Percentiles rank a stretch among this genome's conserved stretches.
phyloP scores from a whole-genome alignment of 2,888 invertebrate genomes.

The Hesperia comma region DNA sequence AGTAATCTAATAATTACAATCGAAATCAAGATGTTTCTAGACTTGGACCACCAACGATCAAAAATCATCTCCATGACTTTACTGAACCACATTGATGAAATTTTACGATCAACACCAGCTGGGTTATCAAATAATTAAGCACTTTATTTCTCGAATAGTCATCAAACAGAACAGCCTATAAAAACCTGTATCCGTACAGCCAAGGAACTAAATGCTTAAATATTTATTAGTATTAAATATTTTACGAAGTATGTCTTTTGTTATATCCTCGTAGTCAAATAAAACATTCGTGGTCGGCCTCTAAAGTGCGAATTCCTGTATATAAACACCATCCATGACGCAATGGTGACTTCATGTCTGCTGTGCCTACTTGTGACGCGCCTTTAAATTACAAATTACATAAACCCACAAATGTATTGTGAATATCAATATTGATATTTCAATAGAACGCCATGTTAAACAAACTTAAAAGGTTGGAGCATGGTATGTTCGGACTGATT shows the following conservation, averaged over 20 bases:
- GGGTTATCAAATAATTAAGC: no score
- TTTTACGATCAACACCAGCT: no score
- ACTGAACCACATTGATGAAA: no score
- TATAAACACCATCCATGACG: slow-evolving; percentile 5
- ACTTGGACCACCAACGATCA: no score
- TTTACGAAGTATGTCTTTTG: background rate
- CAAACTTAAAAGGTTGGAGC: no score
- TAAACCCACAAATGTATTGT: background rate
- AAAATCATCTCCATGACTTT: no score
- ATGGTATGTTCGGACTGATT: no score
- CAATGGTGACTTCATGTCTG: slow-evolving; percentile 19
- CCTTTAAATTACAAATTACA: slow-evolving; percentile 9
- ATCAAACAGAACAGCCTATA: no score
- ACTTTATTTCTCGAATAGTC: no score
- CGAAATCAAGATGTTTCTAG: no score
- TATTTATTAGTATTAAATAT: background rate
- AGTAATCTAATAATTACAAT: no score
- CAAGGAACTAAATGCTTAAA: background rate
- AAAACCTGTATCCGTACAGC: background rate
- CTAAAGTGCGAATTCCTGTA: slow-evolving; percentile 7
- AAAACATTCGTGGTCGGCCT: background rate
- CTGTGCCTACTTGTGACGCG: slow-evolving; percentile 5
- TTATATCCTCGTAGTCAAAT: background rate
- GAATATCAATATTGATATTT: background rate
- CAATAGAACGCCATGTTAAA: background rate